phyloP scores from a whole-genome alignment of 2,797 vertebrate genomes.

The Labeo calbasu region DNA sequence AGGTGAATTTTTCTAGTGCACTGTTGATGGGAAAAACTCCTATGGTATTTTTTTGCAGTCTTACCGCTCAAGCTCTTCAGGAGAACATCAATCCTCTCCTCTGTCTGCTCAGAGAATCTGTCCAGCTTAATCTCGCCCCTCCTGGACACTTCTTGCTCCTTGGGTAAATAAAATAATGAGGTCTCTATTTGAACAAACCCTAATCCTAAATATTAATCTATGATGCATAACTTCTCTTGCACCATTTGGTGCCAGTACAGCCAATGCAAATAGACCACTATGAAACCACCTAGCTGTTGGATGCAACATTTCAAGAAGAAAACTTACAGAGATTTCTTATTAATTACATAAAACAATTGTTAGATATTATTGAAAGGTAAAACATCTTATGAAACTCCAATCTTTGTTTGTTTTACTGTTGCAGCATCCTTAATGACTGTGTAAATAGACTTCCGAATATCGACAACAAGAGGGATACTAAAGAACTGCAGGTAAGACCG shows the following conservation, averaged over 20 bases:
- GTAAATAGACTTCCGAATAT: slow-evolving; percentile 89
- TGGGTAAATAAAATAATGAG: slow-evolving; percentile 77
- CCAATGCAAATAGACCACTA: background rate
- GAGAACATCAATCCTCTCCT: slow-evolving; percentile 87
- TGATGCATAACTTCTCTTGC: background rate
- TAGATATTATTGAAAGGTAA: background rate
- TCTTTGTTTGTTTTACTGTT: slow-evolving; percentile 24
- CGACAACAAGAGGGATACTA: slow-evolving; percentile 93
- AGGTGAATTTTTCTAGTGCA: background rate
- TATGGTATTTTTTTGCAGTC: slow-evolving; percentile 69
- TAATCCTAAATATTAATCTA: background rate
- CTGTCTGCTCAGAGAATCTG: slow-evolving; percentile 88
- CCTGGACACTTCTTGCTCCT: slow-evolving; percentile 93
- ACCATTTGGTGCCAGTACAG: background rate
- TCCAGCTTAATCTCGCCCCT: slow-evolving; percentile 90
- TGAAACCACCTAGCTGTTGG: background rate
- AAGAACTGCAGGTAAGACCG: slow-evolving; percentile 89
- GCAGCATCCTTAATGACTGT: slow-evolving; percentile 93
- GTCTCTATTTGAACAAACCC: background rate
- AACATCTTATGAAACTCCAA: background rate
- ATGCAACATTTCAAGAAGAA: background rate
- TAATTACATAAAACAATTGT: background rate
- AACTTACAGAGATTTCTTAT: background rate
- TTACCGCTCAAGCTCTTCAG: slow-evolving; percentile 84
- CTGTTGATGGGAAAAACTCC: background rate